These are phyloP conservation scores for Pelmatolapia mariae DNA, from an alignment of 2,113 vertebrate species.

Conservation along the genomic window DNA sequence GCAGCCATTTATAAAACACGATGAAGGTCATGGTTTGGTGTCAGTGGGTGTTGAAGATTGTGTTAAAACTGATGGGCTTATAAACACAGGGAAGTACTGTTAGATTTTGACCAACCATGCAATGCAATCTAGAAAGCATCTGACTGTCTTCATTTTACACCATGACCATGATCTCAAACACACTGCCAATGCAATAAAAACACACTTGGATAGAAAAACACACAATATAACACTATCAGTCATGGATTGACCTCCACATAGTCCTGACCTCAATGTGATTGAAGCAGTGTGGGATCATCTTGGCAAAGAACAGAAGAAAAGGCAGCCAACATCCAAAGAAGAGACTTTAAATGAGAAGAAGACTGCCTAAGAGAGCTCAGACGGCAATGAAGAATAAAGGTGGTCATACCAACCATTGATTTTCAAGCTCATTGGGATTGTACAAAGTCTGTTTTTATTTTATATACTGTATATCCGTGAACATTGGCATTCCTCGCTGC, in stretches of 20 bases:
- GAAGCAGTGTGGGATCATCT: background rate
- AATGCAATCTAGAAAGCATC: background rate
- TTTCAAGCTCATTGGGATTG: background rate
- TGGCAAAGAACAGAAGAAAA: background rate
- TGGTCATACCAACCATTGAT: background rate
- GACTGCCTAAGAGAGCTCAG: background rate
- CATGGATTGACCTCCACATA: background rate
- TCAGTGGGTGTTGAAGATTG: background rate
- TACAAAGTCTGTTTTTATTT: background rate
- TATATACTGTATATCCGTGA: background rate
- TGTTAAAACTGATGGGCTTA: background rate
- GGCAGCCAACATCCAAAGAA: background rate
- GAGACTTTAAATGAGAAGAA: background rate
- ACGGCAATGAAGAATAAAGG: background rate
- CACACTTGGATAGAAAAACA: background rate
- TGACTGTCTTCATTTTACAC: background rate
- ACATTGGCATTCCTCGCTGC: accelerated
- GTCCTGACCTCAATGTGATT: background rate
- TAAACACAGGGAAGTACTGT: background rate
- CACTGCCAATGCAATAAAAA: background rate
- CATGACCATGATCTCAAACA: background rate
- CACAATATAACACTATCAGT: background rate
- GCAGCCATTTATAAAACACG: background rate
- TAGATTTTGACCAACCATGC: background rate
- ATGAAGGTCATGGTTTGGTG: background rate